Evolutionary conservation across 1,140 invertebrate genomes (phyloP).

Genomic region (Lordiphosa collinella): DNA sequence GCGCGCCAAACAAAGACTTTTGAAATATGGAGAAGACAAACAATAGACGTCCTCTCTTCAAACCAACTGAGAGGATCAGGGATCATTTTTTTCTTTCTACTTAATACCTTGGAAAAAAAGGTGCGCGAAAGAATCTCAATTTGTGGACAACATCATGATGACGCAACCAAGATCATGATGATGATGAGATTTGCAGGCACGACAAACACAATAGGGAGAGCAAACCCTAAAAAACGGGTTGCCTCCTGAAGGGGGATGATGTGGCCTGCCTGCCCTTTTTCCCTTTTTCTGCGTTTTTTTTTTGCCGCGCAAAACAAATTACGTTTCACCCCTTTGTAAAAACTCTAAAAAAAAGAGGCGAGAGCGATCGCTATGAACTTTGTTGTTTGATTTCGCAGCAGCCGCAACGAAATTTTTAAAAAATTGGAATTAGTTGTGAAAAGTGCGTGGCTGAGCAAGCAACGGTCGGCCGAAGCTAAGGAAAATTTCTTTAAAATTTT

Average conservation of each 20-base stretch:
- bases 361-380: conserved; percentile 57
- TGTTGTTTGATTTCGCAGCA: conserved; percentile 35
- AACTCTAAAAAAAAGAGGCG: conserved; percentile 52
- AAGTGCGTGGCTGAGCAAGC: conserved; percentile 59
- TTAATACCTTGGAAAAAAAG: conserved; percentile 16
- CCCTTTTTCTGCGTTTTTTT: conserved; percentile 18
- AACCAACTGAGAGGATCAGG: conserved; percentile 7
- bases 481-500: conserved; percentile 5
- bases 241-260: conserved; percentile 57
- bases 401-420: conserved; percentile 40
- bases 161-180: conserved; percentile 21
- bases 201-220: conserved; percentile 51
- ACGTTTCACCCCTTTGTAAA: conserved; percentile 71
- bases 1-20: conserved; percentile 54
- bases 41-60: background rate
- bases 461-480: conserved; percentile 24
- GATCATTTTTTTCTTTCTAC: conserved; percentile 7
- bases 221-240: conserved; percentile 61
- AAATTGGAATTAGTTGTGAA: conserved; percentile 63
- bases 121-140: conserved; percentile 32
- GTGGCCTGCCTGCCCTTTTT: conserved; percentile 17
- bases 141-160: conserved; percentile 61
- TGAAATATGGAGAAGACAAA: conserved; percentile 7
- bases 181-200: conserved; percentile 37
- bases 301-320: conserved; percentile 43